Evolutionary conservation across 2,888 invertebrate species (phyloP), one percentile per base, ranked within the genome.

Genomic region (Heliconius ethilla): DNA sequence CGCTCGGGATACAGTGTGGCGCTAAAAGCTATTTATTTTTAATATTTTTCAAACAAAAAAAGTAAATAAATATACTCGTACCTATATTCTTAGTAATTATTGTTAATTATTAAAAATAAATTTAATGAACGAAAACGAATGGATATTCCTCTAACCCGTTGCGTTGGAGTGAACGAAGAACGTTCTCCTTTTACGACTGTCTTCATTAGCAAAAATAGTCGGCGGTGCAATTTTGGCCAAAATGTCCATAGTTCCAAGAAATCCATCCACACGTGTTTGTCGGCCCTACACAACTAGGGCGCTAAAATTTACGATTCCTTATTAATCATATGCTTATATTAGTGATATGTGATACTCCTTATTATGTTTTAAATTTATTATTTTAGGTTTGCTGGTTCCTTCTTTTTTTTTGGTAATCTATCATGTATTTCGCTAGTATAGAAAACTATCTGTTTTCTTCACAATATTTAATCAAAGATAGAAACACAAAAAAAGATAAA

Each of bases 231-330:
- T 82, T 81, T 80, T 77, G 76, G 75, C 76, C 79, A 76, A 74
- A 78, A 70, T 76, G 62, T 75, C 70, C 66, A 75, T 63, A 74
- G 78, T 92, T 91, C 92, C 88, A 81, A 86, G 92, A 92, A 92
- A 86, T 88, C 86, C 83, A 81, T 82, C 82, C 80, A 82, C 86
- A 85, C 82, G 83, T 86, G 85, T 83, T 80, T 86, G 86, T 86
- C 89, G 88, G 88, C 82, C 85, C 87, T 88, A 88, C 87, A 85
- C 83, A 76, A 73, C 81, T 81, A 82, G 82, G 84, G 86, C 84
- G 83, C 84, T 84, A 87, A 85, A 86, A 92, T 92, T 92, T 92
- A 92, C 89, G 89, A 85, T 80, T 82, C 80, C 82, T 86, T 89
- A 91, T 91, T 91, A 89, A 91, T 92, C 91, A 89, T 89, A 87